Percentiles rank a stretch among this genome's conserved stretches.
phyloP scores from a whole-genome alignment of 2,113 vertebrate species.

The Galeopterus variegatus region DNA sequence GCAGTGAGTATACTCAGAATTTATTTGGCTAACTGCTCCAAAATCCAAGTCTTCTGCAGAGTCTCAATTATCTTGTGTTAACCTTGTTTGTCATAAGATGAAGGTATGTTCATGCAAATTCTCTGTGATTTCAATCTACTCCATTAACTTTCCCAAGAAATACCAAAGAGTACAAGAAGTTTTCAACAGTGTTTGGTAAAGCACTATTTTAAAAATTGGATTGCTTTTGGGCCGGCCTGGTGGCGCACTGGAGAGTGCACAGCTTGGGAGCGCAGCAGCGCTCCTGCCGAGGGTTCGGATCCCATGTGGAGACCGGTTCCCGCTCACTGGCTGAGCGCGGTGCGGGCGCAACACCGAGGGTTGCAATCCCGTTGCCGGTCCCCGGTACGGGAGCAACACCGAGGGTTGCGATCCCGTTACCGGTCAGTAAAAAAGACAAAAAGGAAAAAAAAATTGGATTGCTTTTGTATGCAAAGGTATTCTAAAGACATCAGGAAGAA shows the following conservation, averaged over 20 bases:
- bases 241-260: too few relatives aligned
- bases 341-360: too few relatives aligned
- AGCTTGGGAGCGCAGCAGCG: too few relatives aligned
- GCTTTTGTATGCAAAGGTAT: conserved; percentile 26
- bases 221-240: too few relatives aligned
- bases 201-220: neutral
- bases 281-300: too few relatives aligned
- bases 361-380: too few relatives aligned
- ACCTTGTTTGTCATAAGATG: neutral
- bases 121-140: neutral
- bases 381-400: too few relatives aligned
- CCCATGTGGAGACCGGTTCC: too few relatives aligned
- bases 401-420: too few relatives aligned
- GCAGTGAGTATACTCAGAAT: neutral
- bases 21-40: neutral
- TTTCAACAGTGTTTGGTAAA: neutral
- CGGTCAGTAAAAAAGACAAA: too few relatives aligned
- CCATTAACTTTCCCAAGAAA: neutral
- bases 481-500: conserved; percentile 22
- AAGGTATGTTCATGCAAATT: neutral
- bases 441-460: conserved; percentile 12
- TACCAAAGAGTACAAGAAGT: neutral
- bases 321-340: too few relatives aligned
- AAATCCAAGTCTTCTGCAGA: neutral
- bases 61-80: neutral